These are phyloP conservation scores for Mastomys coucha DNA, from an alignment of 2,113 vertebrate genomes.

Conservation along the genomic window DNA sequence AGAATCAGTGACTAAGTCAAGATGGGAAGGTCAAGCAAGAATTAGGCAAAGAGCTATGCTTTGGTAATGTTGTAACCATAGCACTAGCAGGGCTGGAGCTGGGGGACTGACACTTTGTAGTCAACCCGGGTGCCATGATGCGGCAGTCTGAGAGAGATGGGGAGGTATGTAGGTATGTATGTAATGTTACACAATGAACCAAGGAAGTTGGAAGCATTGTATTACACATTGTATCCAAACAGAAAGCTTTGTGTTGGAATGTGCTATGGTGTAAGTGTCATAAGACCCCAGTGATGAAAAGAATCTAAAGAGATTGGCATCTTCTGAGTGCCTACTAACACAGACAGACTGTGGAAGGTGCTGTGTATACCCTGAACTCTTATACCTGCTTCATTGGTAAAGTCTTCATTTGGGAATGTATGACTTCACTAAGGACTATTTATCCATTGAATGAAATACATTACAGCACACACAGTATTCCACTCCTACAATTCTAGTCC, in stretches of 20 bases:
- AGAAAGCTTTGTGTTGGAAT: conserved; percentile 45
- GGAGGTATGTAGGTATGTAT: background rate
- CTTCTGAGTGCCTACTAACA: background rate
- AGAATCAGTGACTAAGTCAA: conserved; percentile 31
- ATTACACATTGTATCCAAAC: conserved; percentile 12
- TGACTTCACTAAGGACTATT: background rate
- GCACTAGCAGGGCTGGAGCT: background rate
- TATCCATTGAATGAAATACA: conserved; percentile 16
- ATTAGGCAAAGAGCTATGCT: background rate
- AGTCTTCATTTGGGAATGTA: conserved; percentile 43
- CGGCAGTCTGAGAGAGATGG: background rate
- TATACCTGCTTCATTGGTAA: background rate
- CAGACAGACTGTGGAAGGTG: background rate
- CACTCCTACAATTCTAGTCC: background rate
- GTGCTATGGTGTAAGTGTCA: background rate
- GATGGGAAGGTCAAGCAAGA: conserved; percentile 49
- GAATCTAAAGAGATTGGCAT: conserved; percentile 1
- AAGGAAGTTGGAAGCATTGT: conserved; percentile 18
- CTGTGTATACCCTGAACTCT: background rate
- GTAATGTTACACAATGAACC: background rate
- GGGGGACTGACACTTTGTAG: background rate
- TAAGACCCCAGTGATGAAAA: conserved; percentile 25
- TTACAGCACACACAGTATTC: background rate
- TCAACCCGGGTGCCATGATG: background rate
- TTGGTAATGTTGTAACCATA: background rate